Conservation (phyloP, 1,140 invertebrate species). For the Neotoxoptera formosana region DNA sequence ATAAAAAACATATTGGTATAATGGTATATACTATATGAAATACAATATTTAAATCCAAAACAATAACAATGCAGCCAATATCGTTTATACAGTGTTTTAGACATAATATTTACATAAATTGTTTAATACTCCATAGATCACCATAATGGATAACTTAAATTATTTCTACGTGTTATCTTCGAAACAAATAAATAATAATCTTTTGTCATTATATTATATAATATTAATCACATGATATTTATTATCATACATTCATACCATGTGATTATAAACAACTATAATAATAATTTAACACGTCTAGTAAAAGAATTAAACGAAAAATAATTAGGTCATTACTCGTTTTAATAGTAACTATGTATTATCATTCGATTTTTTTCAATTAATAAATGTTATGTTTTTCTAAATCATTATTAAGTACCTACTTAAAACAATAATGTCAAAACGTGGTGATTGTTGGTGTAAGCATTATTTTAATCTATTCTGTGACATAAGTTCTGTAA, state of each 20-base stretch:
- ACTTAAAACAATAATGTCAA: neutral
- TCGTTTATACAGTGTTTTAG: neutral
- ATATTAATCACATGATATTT: neutral
- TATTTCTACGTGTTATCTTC: neutral
- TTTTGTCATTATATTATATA: neutral
- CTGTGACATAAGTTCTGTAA: neutral
- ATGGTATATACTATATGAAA: too few species aligned
- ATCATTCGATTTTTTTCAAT: neutral
- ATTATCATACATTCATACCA: neutral
- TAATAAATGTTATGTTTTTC: neutral
- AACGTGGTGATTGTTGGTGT: neutral
- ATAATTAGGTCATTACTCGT: neutral
- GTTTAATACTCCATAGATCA: neutral
- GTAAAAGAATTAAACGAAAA: neutral
- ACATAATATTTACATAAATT: neutral
- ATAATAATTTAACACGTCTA: neutral
- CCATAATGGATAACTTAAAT: neutral
- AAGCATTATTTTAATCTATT: too few species aligned
- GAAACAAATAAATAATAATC: neutral
- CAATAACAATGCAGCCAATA: neutral
- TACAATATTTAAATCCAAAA: neutral
- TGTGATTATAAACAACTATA: neutral
- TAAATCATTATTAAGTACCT: neutral
- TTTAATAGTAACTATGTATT: neutral
- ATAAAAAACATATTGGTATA: neutral